phyloP scores from a whole-genome alignment of 2,797 vertebrate species.

The Eupleurogrammus muticus region DNA sequence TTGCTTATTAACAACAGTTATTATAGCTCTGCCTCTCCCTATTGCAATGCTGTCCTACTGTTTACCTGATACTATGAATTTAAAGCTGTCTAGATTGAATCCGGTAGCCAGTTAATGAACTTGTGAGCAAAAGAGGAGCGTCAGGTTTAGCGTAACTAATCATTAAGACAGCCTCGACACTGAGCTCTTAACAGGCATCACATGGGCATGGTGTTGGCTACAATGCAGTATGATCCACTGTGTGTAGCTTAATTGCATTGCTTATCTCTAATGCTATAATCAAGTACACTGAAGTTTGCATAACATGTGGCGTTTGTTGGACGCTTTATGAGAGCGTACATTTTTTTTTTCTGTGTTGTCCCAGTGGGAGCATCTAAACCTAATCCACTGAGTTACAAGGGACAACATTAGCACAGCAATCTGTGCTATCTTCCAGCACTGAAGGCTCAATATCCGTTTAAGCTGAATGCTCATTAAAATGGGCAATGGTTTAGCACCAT shows the following conservation, averaged over 20 bases:
- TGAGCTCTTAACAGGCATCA: constrained; percentile 57
- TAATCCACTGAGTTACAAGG: constrained; percentile 62
- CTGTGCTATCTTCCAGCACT: constrained; percentile 62
- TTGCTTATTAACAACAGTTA: background rate
- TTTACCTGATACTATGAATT: constrained; percentile 22
- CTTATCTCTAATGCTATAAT: constrained; percentile 70
- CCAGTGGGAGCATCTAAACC: constrained; percentile 53
- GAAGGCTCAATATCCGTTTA: constrained; percentile 64
- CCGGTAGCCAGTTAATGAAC: constrained; percentile 44
- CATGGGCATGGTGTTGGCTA: constrained; percentile 37
- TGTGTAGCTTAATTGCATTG: constrained; percentile 68
- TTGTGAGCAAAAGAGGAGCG: constrained; percentile 54
- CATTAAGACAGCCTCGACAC: constrained; percentile 54
- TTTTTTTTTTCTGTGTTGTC: constrained; percentile 32
- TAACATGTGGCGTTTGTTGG: constrained; percentile 59
- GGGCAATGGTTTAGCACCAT: constrained; percentile 51
- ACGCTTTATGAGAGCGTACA: constrained; percentile 42
- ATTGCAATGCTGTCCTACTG: background rate
- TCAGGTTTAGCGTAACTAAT: constrained; percentile 65
- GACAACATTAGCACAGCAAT: constrained; percentile 65
- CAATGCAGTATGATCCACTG: constrained; percentile 46
- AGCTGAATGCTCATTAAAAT: constrained; percentile 68
- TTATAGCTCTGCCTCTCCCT: background rate
- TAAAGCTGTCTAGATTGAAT: constrained; percentile 25
- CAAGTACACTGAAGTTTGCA: constrained; percentile 56